A percentile compares a stretch with the other conserved stretches of the same genome.
phyloP scores from a whole-genome alignment of 2,888 invertebrate genomes.

The Drosophila lutescens region DNA sequence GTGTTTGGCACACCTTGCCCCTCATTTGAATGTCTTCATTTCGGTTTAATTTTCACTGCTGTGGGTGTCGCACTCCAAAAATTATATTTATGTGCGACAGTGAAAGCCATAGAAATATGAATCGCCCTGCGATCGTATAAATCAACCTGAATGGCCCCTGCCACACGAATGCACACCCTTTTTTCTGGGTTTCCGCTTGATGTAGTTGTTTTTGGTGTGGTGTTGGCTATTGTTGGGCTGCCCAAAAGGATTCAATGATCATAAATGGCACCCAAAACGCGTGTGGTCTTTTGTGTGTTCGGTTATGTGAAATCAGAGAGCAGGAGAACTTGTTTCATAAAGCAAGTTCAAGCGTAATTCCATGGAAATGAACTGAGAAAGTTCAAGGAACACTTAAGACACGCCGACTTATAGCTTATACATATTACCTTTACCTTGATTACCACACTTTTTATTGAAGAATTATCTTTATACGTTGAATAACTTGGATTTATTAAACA shows the following conservation, averaged over 20 bases:
- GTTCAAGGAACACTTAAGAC: slow-evolving; percentile 34
- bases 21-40: slow-evolving; percentile 69
- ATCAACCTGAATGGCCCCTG: slow-evolving; percentile 64
- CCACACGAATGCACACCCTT: slow-evolving; percentile 60
- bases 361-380: slow-evolving; percentile 41
- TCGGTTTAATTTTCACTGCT: slow-evolving; percentile 57
- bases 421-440: too few relatives aligned
- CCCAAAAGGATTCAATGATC: slow-evolving; percentile 72
- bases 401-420: background rate
- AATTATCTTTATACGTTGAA: too few relatives aligned
- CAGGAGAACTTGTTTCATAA: slow-evolving; percentile 34
- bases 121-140: slow-evolving; percentile 58
- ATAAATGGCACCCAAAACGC: slow-evolving; percentile 58
- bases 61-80: slow-evolving; percentile 63
- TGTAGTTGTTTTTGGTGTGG: slow-evolving; percentile 26
- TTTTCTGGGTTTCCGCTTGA: slow-evolving; percentile 37
- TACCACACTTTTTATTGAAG: too few relatives aligned
- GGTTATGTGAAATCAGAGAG: slow-evolving; percentile 28
- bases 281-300: slow-evolving; percentile 17
- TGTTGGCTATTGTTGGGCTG: slow-evolving; percentile 34
- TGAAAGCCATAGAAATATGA: slow-evolving; percentile 79
- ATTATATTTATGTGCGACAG: slow-evolving; percentile 63
- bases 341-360: slow-evolving; percentile 32
- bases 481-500: too few relatives aligned
- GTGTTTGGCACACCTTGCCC: slow-evolving; percentile 53